A percentile compares a stretch with the other conserved stretches of the same genome.
phyloP scores from a whole-genome alignment of 2,888 invertebrate genomes.

The Nephrotoma flavescens region DNA sequence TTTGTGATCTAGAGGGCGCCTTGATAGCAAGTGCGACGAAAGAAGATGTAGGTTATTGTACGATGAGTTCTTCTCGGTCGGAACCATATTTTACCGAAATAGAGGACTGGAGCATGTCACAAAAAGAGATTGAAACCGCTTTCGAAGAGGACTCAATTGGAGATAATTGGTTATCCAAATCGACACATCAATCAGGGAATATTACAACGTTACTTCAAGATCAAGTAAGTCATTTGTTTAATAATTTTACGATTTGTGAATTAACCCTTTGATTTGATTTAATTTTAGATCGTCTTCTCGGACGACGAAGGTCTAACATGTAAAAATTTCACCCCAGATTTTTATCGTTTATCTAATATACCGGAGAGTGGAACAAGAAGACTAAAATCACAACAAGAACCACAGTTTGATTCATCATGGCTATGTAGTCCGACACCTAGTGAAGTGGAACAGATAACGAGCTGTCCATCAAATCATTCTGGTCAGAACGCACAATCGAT shows the following conservation, averaged over 20 bases:
- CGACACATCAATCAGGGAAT: constrained; percentile 26
- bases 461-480: constrained; percentile 29
- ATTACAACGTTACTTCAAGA: constrained; percentile 30
- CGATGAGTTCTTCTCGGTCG: constrained; percentile 32
- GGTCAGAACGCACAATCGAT: constrained; percentile 16
- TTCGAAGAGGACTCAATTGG: constrained; percentile 28
- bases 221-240: constrained; percentile 19
- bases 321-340: constrained; percentile 30
- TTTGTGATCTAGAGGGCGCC: constrained; percentile 29
- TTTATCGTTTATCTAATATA: constrained; percentile 30
- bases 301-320: constrained; percentile 31
- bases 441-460: constrained; percentile 30
- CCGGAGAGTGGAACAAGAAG: constrained; percentile 27
- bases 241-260: background rate
- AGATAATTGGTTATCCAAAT: constrained; percentile 30
- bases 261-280: background rate
- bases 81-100: constrained; percentile 32
- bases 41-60: constrained; percentile 31
- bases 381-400: constrained; percentile 20
- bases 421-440: constrained; percentile 29
- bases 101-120: constrained; percentile 34
- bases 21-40: constrained; percentile 27
- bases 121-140: constrained; percentile 30
- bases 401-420: background rate
- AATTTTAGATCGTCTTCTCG: constrained; percentile 27